Evolutionary conservation across 2,888 invertebrate genomes (phyloP).

Genomic region (Metopia argyrocephala): DNA sequence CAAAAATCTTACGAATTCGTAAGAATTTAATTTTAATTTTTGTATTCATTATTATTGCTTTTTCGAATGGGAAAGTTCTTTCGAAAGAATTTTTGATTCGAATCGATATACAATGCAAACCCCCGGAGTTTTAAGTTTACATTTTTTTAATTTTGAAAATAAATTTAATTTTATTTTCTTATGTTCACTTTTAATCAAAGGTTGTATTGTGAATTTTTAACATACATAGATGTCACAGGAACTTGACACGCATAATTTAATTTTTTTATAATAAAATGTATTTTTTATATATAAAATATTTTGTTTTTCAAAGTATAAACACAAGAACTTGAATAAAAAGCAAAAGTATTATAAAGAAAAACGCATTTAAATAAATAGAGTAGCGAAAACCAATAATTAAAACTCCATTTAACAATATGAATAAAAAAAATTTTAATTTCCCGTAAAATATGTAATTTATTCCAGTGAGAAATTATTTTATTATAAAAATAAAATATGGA

Average conservation of each 20-base stretch:
- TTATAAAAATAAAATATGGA: slow-evolving; percentile 28
- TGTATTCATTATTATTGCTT: too few relatives aligned
- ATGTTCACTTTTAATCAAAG: slow-evolving; percentile 33
- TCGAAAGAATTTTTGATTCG: too few relatives aligned
- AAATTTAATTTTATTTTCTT: too few relatives aligned
- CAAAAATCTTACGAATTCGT: too few relatives aligned
- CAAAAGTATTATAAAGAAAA: slow-evolving; percentile 50
- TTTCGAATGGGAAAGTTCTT: too few relatives aligned
- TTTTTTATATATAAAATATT: neutral
- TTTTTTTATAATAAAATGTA: slow-evolving; percentile 4
- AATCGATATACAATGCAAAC: too few relatives aligned
- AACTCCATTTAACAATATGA: neutral
- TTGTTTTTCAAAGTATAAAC: too few relatives aligned
- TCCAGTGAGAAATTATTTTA: neutral
- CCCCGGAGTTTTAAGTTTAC: too few relatives aligned
- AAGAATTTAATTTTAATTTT: too few relatives aligned
- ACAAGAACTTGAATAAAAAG: slow-evolving; percentile 29
- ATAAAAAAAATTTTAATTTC: neutral
- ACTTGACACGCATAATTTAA: slow-evolving; percentile 11
- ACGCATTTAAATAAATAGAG: slow-evolving; percentile 40
- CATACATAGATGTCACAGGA: too few relatives aligned
- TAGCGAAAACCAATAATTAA: neutral
- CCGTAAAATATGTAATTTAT: neutral
- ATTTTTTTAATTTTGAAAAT: too few relatives aligned
- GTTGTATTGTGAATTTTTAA: slow-evolving; percentile 44